Conservation (phyloP, 37 sponge, comb jelly and placozoan species). For the Amphimedon queenslandica region DNA sequence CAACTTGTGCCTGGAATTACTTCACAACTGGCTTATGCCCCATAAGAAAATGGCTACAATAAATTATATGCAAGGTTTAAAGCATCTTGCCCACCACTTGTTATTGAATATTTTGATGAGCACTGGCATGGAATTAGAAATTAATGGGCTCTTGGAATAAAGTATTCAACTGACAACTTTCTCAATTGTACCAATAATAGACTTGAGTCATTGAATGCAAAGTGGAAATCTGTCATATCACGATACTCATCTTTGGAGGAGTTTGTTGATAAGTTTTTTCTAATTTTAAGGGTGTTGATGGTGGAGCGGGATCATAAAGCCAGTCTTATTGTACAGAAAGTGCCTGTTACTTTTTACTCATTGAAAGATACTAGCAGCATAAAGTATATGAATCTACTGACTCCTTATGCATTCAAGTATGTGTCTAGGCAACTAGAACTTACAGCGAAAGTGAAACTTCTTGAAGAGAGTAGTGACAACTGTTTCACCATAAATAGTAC, state of each 20-base stretch:
- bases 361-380: neutral
- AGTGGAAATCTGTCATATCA: constrained; percentile 37
- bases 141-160: constrained; percentile 18
- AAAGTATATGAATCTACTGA: constrained; percentile 19
- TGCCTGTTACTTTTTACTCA: constrained; percentile 2
- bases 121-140: constrained; percentile 11
- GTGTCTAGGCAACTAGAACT: constrained; percentile 25
- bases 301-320: constrained; percentile 38
- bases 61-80: neutral
- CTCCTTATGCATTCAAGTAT: constrained; percentile 31
- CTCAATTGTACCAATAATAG: constrained; percentile 16
- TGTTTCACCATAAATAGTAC: neutral
- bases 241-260: constrained; percentile 28
- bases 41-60: neutral
- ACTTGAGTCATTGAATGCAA: constrained; percentile 25
- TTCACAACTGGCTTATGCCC: constrained; percentile 34
- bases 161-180: constrained; percentile 4
- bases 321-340: constrained; percentile 13
- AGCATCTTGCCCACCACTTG: neutral
- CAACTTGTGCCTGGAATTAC: constrained; percentile 22
- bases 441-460: constrained; percentile 18
- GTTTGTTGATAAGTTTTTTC: constrained; percentile 41
- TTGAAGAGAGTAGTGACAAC: neutral
- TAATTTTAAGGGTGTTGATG: constrained; percentile 23
- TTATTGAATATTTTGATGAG: constrained; percentile 4